Evolutionary conservation across 2,888 invertebrate genomes (phyloP).

Genomic region (Ormia ochracea): DNA sequence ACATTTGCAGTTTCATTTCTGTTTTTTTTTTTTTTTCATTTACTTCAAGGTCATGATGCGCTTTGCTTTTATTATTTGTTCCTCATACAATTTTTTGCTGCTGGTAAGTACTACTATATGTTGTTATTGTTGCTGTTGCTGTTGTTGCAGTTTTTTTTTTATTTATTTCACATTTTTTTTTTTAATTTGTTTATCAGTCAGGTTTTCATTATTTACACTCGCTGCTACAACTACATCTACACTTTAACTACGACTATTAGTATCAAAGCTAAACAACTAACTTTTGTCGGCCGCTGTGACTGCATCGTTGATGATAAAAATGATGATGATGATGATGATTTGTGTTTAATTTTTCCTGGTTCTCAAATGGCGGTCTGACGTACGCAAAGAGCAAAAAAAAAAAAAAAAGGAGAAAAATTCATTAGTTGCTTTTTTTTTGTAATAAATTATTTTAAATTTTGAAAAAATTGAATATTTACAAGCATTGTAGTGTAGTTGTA

Average conservation of each 20-base stretch:
- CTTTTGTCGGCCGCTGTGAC: constrained; percentile 1
- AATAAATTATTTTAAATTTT: neutral
- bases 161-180: neutral
- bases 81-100: constrained; percentile 32
- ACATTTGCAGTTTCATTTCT: constrained; percentile 26
- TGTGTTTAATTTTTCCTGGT: constrained; percentile 51
- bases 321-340: neutral
- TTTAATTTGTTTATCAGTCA: constrained; percentile 43
- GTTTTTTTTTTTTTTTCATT: constrained; percentile 47
- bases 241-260: neutral
- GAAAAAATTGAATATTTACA: neutral
- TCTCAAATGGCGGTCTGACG: constrained; percentile 40
- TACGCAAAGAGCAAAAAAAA: constrained; percentile 12
- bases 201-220: constrained; percentile 50
- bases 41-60: constrained; percentile 61
- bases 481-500: constrained; percentile 3
- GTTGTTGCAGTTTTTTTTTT: constrained; percentile 3
- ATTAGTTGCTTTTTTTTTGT: neutral
- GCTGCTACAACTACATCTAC: constrained; percentile 1
- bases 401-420: neutral
- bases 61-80: constrained; percentile 50
- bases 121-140: constrained; percentile 5
- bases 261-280: neutral
- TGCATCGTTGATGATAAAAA: neutral
- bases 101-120: neutral